These are phyloP conservation scores for Drosophila parthenogenetica DNA, from an alignment of 2,888 invertebrate genomes.

Conservation along the genomic window DNA sequence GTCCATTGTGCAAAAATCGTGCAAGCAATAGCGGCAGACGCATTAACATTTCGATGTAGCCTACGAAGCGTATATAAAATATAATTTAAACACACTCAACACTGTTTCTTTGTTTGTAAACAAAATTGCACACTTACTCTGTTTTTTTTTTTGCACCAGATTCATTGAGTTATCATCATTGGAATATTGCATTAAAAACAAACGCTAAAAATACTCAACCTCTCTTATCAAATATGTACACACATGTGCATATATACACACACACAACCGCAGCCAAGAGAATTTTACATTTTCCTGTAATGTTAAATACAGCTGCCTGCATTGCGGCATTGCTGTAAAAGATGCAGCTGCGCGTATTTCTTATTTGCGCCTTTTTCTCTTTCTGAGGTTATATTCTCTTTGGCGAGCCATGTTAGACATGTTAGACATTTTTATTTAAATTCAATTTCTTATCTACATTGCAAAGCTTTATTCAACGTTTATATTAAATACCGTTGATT, in stretches of 20 bases:
- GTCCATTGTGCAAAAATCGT: constrained; percentile 60
- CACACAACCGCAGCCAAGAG: background rate
- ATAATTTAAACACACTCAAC: background rate
- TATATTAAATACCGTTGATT: no score
- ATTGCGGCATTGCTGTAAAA: background rate
- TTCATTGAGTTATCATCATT: constrained; percentile 29
- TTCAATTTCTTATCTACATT: no score
- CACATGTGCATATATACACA: background rate
- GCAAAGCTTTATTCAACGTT: no score
- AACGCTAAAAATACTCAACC: background rate
- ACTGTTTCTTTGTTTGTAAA: background rate
- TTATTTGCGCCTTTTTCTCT: background rate
- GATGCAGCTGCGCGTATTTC: background rate
- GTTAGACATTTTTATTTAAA: no score
- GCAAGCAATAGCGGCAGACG: constrained; percentile 50
- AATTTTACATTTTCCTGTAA: constrained; percentile 5
- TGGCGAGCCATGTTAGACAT: background rate
- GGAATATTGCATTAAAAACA: constrained; percentile 10
- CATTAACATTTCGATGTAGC: constrained; percentile 49
- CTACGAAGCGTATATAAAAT: background rate
- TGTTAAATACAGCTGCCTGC: constrained; percentile 1
- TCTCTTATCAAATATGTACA: background rate
- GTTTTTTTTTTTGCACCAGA: constrained; percentile 11
- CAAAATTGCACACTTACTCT: constrained; percentile 19
- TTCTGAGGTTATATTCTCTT: background rate